phyloP scores from a whole-genome alignment of 2,797 vertebrate genomes.

The Rhabdophis nuchalis region DNA sequence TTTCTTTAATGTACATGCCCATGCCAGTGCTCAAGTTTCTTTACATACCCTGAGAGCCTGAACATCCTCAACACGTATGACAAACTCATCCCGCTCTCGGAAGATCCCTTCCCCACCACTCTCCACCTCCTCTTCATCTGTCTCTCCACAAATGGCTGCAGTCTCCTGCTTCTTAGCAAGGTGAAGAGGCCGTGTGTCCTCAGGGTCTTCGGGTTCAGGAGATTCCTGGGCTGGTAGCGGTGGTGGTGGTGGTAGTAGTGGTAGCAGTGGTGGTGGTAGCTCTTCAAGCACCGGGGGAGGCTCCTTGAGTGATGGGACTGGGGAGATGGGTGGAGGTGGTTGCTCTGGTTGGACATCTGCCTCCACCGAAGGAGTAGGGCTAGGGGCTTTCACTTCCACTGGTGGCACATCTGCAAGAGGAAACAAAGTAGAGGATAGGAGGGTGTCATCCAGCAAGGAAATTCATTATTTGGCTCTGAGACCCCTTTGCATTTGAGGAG shows the following conservation, averaged over 20 bases:
- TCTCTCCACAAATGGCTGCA: constrained; percentile 84
- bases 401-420: constrained; percentile 4
- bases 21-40: neutral
- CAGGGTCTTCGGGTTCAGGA: constrained; percentile 78
- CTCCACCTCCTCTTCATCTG: constrained; percentile 85
- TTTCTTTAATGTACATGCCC: neutral
- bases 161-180: constrained; percentile 89
- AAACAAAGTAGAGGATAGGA: too few relatives aligned
- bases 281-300: constrained; percentile 55
- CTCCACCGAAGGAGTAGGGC: constrained; percentile 47
- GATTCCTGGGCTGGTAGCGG: constrained; percentile 52
- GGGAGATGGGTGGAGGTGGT: constrained; percentile 48
- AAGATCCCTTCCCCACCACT: constrained; percentile 93
- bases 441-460: neutral
- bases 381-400: constrained; percentile 32
- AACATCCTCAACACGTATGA: constrained; percentile 89
- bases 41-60: constrained; percentile 82
- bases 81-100: constrained; percentile 89
- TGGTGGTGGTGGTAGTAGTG: neutral
- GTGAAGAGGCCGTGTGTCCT: constrained; percentile 81
- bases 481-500: neutral
- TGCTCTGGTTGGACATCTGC: constrained; percentile 41
- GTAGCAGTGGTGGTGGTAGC: constrained; percentile 36
- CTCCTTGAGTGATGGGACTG: constrained; percentile 43
- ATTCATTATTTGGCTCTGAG: neutral